Percentiles rank a stretch among this genome's conserved stretches.
phyloP scores from a whole-genome alignment of 1,140 invertebrate species.

The Apocrypta bakeri region DNA sequence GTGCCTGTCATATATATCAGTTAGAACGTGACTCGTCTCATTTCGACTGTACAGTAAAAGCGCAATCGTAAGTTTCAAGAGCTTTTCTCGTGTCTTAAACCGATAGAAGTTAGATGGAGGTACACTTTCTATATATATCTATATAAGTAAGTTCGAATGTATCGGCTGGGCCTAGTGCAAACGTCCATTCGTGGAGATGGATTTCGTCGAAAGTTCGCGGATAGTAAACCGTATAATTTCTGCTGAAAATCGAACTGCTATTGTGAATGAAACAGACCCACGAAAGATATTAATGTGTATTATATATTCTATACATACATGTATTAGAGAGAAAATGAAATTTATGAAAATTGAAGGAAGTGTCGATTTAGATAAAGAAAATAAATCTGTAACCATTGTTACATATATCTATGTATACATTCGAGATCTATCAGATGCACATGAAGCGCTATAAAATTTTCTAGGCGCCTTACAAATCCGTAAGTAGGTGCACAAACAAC shows the following conservation, averaged over 20 bases:
- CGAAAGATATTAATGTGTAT: no score
- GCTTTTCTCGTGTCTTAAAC: conserved; percentile 25
- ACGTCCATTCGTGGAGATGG: conserved; percentile 2
- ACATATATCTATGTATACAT: no score
- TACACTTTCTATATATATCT: not conserved
- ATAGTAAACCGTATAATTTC: not conserved
- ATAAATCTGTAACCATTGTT: no score
- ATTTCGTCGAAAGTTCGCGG: conserved; percentile 31
- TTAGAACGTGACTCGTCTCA: conserved; percentile 42
- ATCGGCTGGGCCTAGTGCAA: not conserved
- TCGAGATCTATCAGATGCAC: no score
- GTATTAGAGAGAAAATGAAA: no score
- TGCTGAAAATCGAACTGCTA: not conserved
- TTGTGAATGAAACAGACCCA: not conserved
- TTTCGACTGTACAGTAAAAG: not conserved
- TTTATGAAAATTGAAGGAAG: no score
- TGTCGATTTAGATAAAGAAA: no score
- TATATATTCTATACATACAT: no score
- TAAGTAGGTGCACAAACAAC: not conserved
- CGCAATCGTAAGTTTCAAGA: conserved; percentile 50
- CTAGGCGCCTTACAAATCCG: not conserved
- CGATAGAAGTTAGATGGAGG: conserved; percentile 40
- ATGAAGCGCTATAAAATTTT: not conserved
- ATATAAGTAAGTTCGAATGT: not conserved
- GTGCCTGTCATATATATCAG: conserved; percentile 40